phyloP scores from a whole-genome alignment of 2,797 vertebrate genomes.

The Syngnathus rostellatus region DNA sequence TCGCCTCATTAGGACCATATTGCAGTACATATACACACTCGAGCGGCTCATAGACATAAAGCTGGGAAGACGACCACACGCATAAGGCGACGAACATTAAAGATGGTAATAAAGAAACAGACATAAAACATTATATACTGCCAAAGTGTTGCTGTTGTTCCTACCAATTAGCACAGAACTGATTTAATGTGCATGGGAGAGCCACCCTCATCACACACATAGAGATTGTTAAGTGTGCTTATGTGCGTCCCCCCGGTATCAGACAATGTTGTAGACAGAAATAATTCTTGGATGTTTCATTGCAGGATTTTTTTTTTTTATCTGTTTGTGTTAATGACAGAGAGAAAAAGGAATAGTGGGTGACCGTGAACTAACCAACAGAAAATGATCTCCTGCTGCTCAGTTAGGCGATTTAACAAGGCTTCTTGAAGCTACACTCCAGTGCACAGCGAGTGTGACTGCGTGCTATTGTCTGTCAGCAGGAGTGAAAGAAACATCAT shows the following conservation, averaged over 20 bases:
- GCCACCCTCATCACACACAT: conserved; percentile 14
- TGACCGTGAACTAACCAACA: conserved; percentile 38
- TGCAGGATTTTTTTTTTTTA: conserved; percentile 5
- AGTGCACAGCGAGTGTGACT: conserved; percentile 24
- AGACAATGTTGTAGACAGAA: conserved; percentile 15
- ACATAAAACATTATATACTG: conserved; percentile 99
- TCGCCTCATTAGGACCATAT: conserved; percentile 62
- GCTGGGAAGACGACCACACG: conserved; percentile 19
- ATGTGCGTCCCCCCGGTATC: conserved; percentile 11
- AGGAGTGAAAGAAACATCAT: conserved; percentile 15
- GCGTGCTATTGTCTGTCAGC: conserved; percentile 10
- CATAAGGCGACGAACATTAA: conserved; percentile 55
- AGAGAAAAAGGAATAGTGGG: conserved; percentile 10
- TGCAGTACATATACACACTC: conserved; percentile 48
- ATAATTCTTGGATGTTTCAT: conserved; percentile 11
- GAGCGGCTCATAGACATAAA: conserved; percentile 16
- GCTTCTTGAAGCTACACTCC: conserved; percentile 32
- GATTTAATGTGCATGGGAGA: conserved; percentile 89
- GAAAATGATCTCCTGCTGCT: conserved; percentile 56
- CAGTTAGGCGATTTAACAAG: conserved; percentile 49
- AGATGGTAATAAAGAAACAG: conserved; percentile 98
- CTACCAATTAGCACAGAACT: conserved; percentile 97
- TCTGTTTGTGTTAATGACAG: conserved; percentile 8
- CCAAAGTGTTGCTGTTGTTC: conserved; percentile 97
- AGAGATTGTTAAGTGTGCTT: neutral